Base-by-base conservation (phyloP, 2,888 invertebrate species). In the Zele albiditarsus region DNA sequence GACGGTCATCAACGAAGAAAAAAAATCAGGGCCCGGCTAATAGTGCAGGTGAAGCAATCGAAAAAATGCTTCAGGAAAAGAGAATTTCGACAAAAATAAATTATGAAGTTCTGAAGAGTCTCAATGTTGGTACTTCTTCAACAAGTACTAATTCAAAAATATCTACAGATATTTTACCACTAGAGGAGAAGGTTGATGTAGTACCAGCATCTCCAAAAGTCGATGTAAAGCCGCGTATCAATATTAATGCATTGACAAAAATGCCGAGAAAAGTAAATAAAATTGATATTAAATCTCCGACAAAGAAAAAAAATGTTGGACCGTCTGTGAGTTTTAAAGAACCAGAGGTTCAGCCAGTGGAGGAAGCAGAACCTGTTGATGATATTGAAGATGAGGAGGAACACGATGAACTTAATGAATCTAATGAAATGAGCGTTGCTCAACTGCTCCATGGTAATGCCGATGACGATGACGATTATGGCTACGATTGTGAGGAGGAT, bases 81-180 rank as follows among this genome's bases (percentile, higher is more conserved):
- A 96, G 96, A 87, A 95, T 99, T 80, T 99, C 99, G 3, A 94
- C 93, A 4, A 99, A 99, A 91, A 98, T 99, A 73, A 98, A 99
- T 90, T 99, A 99, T 86, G 98, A 99, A 82, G 98, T 98, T 53
- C 90, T 99, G 76, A 96, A 95, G 89, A 95, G 95, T 82, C 90
- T 98, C 73, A 94, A 93, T 80, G 88, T 88, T 38, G 80, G 81
- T 63, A 75, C 77, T 3, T 20, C 53, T 8, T 20, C 63, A 63
- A 33, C 33, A 8, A 67, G 49, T 16, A 49, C 12, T 27, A 27
- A 28, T 67, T 20, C n/a, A 23, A 53, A 53, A 53, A 53, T 42
- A 12, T 42, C 42, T 12, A 12, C 8, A 8, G 53, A 53, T 53
- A 6, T 20, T 53, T 20, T 20, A 20, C 23, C 5, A 20, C 2